Conservation (phyloP, 2,888 invertebrate genomes). For the Pristionchus exspectatus region DNA sequence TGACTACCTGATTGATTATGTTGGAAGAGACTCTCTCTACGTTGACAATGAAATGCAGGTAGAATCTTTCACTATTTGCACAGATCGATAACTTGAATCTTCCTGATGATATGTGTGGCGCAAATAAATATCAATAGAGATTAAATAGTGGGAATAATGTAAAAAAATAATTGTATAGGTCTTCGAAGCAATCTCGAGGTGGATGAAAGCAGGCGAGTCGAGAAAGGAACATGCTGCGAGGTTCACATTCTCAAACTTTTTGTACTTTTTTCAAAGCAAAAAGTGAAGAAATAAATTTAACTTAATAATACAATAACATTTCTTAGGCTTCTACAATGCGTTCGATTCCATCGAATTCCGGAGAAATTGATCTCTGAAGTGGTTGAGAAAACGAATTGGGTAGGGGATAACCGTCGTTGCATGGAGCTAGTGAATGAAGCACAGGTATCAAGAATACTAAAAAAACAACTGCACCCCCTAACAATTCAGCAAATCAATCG, state of each 20-base stretch:
- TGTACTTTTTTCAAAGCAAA: too few species aligned
- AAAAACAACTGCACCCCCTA: too few species aligned
- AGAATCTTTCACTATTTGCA: conserved; percentile 80
- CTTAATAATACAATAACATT: too few species aligned
- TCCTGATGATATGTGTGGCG: too few species aligned
- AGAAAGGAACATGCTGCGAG: neutral
- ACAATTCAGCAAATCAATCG: too few species aligned
- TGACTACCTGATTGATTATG: conserved; percentile 80
- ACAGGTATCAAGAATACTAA: conserved; percentile 3
- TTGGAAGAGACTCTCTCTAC: conserved; percentile 87
- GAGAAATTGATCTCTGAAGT: conserved; percentile 88
- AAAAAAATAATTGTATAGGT: neutral
- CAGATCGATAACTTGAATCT: too few species aligned
- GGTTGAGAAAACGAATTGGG: conserved; percentile 80
- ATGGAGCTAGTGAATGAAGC: conserved; percentile 65
- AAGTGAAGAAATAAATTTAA: too few species aligned
- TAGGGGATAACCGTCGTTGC: conserved; percentile 84
- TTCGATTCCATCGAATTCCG: conserved; percentile 88
- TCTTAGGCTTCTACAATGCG: conserved; percentile 84
- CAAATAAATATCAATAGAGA: too few species aligned
- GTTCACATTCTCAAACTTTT: neutral
- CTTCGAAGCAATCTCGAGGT: neutral
- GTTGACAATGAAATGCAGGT: conserved; percentile 86
- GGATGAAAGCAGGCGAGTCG: neutral
- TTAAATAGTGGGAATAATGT: too few species aligned